Percentiles rank a stretch among this genome's conserved stretches.
Conservation (phyloP, 2,888 invertebrate species). For the Stegophylla sp. region DNA sequence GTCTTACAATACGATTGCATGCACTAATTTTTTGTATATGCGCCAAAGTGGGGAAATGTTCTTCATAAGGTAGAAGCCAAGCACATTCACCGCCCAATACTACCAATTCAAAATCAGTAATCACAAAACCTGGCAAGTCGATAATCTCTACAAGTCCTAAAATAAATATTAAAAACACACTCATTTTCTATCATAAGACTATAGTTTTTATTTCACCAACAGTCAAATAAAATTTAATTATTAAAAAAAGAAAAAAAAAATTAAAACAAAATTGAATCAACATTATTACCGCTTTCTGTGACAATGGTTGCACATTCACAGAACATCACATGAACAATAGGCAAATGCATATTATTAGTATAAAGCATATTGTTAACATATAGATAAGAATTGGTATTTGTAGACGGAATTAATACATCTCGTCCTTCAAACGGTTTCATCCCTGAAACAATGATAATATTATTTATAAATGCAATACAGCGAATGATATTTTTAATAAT, state of each 20-base stretch:
- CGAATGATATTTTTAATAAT: not conserved
- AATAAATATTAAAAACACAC: not conserved
- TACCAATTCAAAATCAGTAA: conserved; percentile 47
- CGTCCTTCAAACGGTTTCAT: conserved; percentile 49
- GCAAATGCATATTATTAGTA: conserved; percentile 46
- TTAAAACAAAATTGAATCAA: not conserved
- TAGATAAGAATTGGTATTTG: conserved; percentile 44
- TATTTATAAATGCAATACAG: not conserved
- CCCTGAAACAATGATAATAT: conserved; percentile 26
- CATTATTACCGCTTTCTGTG: conserved; percentile 33
- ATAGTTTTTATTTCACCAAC: not conserved
- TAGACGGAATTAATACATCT: conserved; percentile 18
- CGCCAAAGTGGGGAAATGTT: conserved; percentile 37
- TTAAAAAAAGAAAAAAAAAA: no score
- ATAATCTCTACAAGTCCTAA: conserved; percentile 49
- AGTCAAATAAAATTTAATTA: not conserved
- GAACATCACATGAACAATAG: conserved; percentile 37
- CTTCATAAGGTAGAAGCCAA: conserved; percentile 46
- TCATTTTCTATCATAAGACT: not conserved
- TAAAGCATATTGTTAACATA: conserved; percentile 52
- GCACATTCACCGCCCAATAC: conserved; percentile 43
- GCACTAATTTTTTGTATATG: conserved; percentile 34
- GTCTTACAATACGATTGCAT: conserved; percentile 29
- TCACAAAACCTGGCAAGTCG: conserved; percentile 36
- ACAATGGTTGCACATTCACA: conserved; percentile 42